Percentiles rank a stretch among this genome's conserved stretches.
phyloP scores from a whole-genome alignment of 2,888 invertebrate genomes.

The Pycnomerus fuliginosus region DNA sequence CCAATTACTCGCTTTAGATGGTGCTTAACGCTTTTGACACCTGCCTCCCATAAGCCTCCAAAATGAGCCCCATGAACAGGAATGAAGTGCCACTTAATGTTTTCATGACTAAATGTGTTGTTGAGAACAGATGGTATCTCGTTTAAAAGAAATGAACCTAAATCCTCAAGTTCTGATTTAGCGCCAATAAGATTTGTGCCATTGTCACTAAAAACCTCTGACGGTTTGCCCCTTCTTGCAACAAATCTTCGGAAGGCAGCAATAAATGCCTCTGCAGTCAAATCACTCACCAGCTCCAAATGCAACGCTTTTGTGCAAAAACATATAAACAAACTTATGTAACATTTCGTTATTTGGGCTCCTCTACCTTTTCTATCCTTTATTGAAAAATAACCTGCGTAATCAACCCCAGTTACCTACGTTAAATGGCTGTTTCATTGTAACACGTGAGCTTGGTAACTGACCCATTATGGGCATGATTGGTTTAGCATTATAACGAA shows the following conservation, averaged over 20 bases:
- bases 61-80: not conserved
- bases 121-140: no score
- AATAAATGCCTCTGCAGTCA: constrained; percentile 39
- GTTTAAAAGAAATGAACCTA: no score
- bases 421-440: constrained; percentile 14
- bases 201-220: not conserved
- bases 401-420: constrained; percentile 14
- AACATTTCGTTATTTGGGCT: constrained; percentile 23
- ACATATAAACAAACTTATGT: constrained; percentile 37
- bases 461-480: not conserved
- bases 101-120: no score
- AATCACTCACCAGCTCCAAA: constrained; percentile 37
- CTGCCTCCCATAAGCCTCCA: not conserved
- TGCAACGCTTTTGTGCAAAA: constrained; percentile 38
- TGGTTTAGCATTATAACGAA: not conserved
- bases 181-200: not conserved
- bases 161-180: not conserved
- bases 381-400: constrained; percentile 12
- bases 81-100: not conserved
- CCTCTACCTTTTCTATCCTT: not conserved
- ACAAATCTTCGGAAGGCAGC: constrained; percentile 38
- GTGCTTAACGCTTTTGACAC: not conserved
- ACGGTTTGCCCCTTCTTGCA: constrained; percentile 33
- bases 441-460: constrained; percentile 4
- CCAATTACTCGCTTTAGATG: not conserved